Conservation (phyloP, 2,888 invertebrate genomes). For the Sclerodermus sp. region DNA sequence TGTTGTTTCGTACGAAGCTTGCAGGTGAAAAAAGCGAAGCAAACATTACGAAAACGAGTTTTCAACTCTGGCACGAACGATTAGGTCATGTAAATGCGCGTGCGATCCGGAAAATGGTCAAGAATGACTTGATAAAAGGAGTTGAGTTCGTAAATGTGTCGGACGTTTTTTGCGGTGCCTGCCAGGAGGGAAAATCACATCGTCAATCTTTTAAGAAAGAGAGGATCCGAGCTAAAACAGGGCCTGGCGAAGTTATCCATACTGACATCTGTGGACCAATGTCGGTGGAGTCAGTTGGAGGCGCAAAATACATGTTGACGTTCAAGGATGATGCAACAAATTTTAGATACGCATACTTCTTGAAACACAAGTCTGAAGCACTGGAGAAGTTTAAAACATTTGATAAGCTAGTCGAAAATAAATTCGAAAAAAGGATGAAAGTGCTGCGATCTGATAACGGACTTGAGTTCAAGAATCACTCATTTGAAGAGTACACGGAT, state of each 20-base stretch:
- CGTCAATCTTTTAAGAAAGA: slow-evolving; percentile 15
- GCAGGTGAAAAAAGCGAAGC: slow-evolving; percentile 14
- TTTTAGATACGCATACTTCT: slow-evolving; percentile 22
- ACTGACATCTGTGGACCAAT: slow-evolving; percentile 32
- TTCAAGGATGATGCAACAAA: slow-evolving; percentile 29
- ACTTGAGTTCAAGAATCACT: slow-evolving; percentile 8
- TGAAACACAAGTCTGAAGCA: slow-evolving; percentile 19
- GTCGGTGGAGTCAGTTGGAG: slow-evolving; percentile 24
- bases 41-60: slow-evolving; percentile 17
- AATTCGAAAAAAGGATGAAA: slow-evolving; percentile 11
- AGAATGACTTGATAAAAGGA: slow-evolving; percentile 22
- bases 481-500: slow-evolving; percentile 1
- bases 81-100: slow-evolving; percentile 19
- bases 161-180: slow-evolving; percentile 20
- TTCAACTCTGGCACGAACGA: slow-evolving; percentile 19
- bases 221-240: slow-evolving; percentile 2
- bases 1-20: slow-evolving; percentile 21
- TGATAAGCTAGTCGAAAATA: slow-evolving; percentile 11
- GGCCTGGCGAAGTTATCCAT: slow-evolving; percentile 17
- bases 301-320: slow-evolving; percentile 23
- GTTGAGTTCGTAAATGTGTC: slow-evolving; percentile 12
- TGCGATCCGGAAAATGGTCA: slow-evolving; percentile 17
- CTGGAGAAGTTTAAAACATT: slow-evolving; percentile 18
- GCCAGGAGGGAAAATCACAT: slow-evolving; percentile 16
- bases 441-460: slow-evolving; percentile 20